Percentiles rank a stretch among this genome's conserved stretches.
These are phyloP conservation scores for Girardia tigrina DNA, from an alignment of 2,888 invertebrate species.

Conservation along the genomic window DNA sequence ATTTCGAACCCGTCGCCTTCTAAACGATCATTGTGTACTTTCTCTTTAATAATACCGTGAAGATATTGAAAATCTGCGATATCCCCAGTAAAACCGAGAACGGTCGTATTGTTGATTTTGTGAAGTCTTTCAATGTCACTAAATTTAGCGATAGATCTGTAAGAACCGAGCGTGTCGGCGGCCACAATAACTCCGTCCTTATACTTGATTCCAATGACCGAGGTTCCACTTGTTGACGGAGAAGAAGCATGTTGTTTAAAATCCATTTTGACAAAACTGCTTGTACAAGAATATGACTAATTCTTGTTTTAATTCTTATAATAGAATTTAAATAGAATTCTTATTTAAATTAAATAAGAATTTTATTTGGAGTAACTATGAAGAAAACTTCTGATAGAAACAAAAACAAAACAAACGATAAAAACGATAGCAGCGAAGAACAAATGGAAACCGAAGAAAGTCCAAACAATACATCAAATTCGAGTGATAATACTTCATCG, in stretches of 20 bases:
- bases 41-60: constrained; percentile 18
- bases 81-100: constrained; percentile 81
- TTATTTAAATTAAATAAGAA: too few relatives aligned
- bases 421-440: too few relatives aligned
- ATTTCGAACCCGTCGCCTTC: constrained; percentile 64
- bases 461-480: too few relatives aligned
- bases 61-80: constrained; percentile 84
- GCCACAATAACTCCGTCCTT: constrained; percentile 76
- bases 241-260: constrained; percentile 40
- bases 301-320: too few relatives aligned
- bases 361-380: too few relatives aligned
- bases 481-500: too few relatives aligned
- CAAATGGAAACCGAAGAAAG: too few relatives aligned
- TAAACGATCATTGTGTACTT: constrained; percentile 17
- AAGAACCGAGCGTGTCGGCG: constrained; percentile 80
- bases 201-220: constrained; percentile 72
- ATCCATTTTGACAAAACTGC: too few relatives aligned
- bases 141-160: constrained; percentile 78
- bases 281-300: too few relatives aligned
- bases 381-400: too few relatives aligned
- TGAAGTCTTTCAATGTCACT: constrained; percentile 67
- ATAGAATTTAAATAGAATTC: too few relatives aligned
- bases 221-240: constrained; percentile 78
- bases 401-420: too few relatives aligned
- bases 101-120: constrained; percentile 72